Conservation (phyloP, 2,888 invertebrate species). For the Amblyjoppa fuscipennis region DNA sequence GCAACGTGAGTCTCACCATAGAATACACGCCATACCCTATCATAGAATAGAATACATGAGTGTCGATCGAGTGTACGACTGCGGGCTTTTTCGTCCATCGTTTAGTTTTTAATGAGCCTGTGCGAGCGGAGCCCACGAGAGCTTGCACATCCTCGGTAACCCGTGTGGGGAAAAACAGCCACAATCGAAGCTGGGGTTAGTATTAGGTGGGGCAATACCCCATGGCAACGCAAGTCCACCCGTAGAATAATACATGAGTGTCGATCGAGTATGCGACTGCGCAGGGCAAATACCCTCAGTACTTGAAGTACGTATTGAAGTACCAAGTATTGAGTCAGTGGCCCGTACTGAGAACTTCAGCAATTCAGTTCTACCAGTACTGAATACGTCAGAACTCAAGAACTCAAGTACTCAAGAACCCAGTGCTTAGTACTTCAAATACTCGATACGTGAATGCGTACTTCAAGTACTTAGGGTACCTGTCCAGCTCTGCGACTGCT, state of each 20-base stretch:
- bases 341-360: too few relatives aligned
- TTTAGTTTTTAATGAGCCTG: constrained; percentile 12
- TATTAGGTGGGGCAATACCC: neutral
- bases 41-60: constrained; percentile 71
- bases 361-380: too few relatives aligned
- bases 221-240: constrained; percentile 8
- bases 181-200: neutral
- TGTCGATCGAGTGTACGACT: constrained; percentile 70
- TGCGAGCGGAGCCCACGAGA: constrained; percentile 26
- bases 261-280: constrained; percentile 60
- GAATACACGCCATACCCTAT: neutral
- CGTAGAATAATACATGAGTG: constrained; percentile 71
- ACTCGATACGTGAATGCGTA: too few relatives aligned
- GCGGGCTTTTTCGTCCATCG: neutral
- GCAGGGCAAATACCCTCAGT: neutral
- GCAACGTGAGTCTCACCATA: constrained; percentile 5
- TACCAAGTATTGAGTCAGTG: too few relatives aligned
- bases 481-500: too few relatives aligned
- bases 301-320: too few relatives aligned
- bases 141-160: too few relatives aligned
- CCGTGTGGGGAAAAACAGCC: neutral
- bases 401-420: too few relatives aligned
- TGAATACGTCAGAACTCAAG: too few relatives aligned
- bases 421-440: too few relatives aligned
- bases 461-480: too few relatives aligned